These are phyloP conservation scores for Toxotes jaculatrix DNA, from an alignment of 2,113 vertebrate species.

Conservation along the genomic window DNA sequence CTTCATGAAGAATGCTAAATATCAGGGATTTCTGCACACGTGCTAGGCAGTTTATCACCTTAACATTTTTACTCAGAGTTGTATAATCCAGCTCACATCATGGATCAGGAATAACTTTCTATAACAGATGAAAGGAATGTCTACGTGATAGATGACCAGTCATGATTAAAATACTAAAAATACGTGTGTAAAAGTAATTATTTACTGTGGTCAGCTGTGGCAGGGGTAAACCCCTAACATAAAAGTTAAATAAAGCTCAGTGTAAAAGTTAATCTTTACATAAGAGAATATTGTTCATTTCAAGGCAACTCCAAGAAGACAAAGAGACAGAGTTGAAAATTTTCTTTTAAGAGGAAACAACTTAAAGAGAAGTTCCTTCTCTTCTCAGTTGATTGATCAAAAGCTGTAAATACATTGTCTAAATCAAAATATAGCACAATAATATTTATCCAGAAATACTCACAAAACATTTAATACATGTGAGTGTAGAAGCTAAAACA, in stretches of 20 bases:
- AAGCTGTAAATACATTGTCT: neutral
- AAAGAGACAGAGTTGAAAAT: neutral
- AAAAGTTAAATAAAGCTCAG: neutral
- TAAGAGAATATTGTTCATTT: neutral
- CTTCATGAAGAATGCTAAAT: neutral
- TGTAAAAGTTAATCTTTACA: neutral
- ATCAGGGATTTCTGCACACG: constrained; percentile 45
- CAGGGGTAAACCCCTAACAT: constrained; percentile 1
- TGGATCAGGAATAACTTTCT: constrained; percentile 55
- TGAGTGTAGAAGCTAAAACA: no score
- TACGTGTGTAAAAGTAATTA: neutral
- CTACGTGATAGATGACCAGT: neutral
- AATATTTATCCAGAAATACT: no score
- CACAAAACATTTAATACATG: no score
- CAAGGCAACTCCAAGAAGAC: neutral
- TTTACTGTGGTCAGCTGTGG: constrained; percentile 1
- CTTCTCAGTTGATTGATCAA: neutral
- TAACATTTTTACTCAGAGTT: constrained; percentile 38
- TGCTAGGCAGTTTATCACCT: constrained; percentile 59
- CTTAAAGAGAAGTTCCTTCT: neutral
- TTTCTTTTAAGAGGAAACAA: neutral
- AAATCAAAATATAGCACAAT: no score
- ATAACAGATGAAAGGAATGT: constrained; percentile 42
- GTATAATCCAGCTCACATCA: constrained; percentile 63
- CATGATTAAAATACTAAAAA: constrained; percentile 9